Evolutionary conservation across 2,888 invertebrate species (phyloP), one percentile per base, ranked within the genome.

Genomic region (Drosophila meridionalis): DNA sequence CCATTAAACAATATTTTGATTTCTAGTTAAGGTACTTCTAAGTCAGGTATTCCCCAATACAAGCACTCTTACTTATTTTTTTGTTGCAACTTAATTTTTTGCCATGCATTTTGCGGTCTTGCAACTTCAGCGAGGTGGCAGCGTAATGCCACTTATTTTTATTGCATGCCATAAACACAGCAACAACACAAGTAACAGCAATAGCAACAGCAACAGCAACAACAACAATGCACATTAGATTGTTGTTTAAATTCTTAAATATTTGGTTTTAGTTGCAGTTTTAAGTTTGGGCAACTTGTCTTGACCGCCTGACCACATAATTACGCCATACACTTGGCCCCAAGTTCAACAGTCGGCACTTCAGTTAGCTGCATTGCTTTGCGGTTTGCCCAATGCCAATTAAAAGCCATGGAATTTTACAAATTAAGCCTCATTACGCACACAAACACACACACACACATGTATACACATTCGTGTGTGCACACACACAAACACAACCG

Each of bases 351-450:
- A 11, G 38, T 28, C 72, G 68, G 56, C 70, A 71, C 57, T 62
- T 34, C 42, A 67, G 60, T 62, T 65, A 53, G 64, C 73, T 76
- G 67, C 74, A 61, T 70, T 73, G 76, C 76, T 73, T 81, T 87
- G 87, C 70, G 89, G 87, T 81, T 69, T 67, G 62, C 62, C 52
- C 69, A 62, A 84, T 87, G 89, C 87, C 89, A 89, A 87, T 87
- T 87, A 89, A 85, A 81, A 87, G 83, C 77, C 81, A 80, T 78
- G 76, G 82, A 84, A 82, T 82, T 87, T 82, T 79, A 84, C 89
- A 87, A 87, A 87, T 89, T 87, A 87, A 87, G 82, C 78, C 85
- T 78, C 86, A 89, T 87, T 87, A 89, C 77, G 69, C 69, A 71
- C 66, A 76, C 63, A 43, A 14, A 42, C 40, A n/a, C 38, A 60